A percentile compares a stretch with the other conserved stretches of the same genome.
phyloP scores from a whole-genome alignment of 2,113 vertebrate genomes.

The Shinisaurus crocodilurus region DNA sequence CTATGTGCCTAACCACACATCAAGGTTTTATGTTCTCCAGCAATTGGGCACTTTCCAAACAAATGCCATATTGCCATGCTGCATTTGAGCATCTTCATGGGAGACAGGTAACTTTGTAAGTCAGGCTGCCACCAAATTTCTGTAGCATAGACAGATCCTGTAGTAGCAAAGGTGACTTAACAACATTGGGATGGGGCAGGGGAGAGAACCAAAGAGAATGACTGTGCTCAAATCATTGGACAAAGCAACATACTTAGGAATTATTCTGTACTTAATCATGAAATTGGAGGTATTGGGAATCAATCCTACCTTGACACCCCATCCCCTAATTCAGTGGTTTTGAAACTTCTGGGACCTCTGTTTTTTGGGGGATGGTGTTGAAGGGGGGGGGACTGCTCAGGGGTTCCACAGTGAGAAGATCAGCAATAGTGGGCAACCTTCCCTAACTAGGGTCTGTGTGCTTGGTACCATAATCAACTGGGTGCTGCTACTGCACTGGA shows the following conservation, averaged over 20 bases:
- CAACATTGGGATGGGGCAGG: background rate
- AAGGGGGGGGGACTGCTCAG: background rate
- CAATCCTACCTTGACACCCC: background rate
- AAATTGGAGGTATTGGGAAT: background rate
- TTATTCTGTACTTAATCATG: background rate
- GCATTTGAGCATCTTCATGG: background rate
- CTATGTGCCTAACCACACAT: constrained; percentile 1
- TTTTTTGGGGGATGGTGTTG: background rate
- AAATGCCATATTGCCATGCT: background rate
- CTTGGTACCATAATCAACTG: background rate
- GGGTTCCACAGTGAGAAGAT: background rate
- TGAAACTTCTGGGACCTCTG: background rate
- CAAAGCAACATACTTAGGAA: background rate
- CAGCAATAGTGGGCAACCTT: background rate
- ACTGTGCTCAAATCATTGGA: no score
- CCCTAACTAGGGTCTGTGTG: no score
- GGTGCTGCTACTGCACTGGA: background rate
- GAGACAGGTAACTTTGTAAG: background rate
- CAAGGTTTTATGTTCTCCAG: constrained; percentile 43
- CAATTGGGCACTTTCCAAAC: no score
- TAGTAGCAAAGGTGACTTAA: background rate
- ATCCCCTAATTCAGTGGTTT: background rate
- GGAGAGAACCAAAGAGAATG: background rate
- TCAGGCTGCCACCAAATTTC: no score
- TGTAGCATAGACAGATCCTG: no score